phyloP scores from a whole-genome alignment of 2,888 invertebrate genomes.

The Epirrhoe alternata region DNA sequence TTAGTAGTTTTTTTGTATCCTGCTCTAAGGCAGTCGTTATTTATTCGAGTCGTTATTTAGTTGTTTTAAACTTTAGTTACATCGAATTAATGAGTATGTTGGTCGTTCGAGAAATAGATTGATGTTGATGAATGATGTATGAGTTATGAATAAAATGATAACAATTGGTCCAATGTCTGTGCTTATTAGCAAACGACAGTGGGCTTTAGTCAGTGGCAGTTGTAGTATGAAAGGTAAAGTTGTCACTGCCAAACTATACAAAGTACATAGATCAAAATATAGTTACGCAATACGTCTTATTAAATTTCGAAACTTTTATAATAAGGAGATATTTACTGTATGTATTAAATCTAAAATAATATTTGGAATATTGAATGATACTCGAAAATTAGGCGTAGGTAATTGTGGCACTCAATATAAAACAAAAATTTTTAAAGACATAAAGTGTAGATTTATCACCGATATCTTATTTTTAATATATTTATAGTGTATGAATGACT shows the following conservation, averaged over 20 bases:
- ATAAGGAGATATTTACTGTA: constrained; percentile 30
- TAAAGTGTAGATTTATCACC: constrained; percentile 58
- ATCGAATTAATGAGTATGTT: constrained; percentile 47
- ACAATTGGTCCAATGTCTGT: constrained; percentile 3
- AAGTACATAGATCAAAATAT: constrained; percentile 68
- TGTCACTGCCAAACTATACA: constrained; percentile 77
- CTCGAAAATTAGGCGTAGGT: constrained; percentile 20
- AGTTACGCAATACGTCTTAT: constrained; percentile 54
- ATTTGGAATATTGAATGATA: constrained; percentile 36
- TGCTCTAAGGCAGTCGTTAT: constrained; percentile 67
- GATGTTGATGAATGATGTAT: constrained; percentile 1
- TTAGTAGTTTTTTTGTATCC: constrained; percentile 58
- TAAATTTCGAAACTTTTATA: constrained; percentile 56
- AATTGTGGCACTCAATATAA: constrained; percentile 17
- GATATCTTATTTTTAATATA: constrained; percentile 63
- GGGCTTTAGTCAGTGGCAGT: constrained; percentile 46
- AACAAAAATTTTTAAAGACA: constrained; percentile 56
- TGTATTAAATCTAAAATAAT: constrained; percentile 32
- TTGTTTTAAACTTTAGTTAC: constrained; percentile 61
- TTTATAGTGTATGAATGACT: constrained; percentile 64
- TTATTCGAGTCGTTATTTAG: constrained; percentile 61
- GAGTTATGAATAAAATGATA: constrained; percentile 13
- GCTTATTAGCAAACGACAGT: constrained; percentile 3
- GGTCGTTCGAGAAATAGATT: constrained; percentile 34
- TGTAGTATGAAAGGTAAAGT: constrained; percentile 47